Evolutionary conservation across 2,888 invertebrate species (phyloP).

Genomic region (Mimachlamys varia): DNA sequence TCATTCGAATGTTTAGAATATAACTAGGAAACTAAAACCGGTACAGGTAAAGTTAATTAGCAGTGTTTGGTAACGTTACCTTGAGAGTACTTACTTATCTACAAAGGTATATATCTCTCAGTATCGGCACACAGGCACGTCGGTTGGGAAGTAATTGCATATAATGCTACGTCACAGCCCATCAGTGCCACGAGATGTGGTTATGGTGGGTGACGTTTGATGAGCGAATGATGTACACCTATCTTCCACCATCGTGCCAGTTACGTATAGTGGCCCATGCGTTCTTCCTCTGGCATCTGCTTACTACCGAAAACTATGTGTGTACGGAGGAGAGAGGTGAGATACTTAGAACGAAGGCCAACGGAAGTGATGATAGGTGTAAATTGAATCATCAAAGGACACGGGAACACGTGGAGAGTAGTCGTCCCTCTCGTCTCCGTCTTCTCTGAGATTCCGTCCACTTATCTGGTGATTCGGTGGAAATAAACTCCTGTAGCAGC

Average conservation of each 20-base stretch:
- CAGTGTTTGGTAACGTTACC: no score
- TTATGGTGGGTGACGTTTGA: neutral
- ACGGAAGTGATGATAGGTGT: neutral
- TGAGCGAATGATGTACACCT: neutral
- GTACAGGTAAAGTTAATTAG: no score
- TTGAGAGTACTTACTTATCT: no score
- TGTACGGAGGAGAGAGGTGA: neutral
- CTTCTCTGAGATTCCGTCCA: neutral
- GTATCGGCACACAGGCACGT: neutral
- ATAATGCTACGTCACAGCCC: neutral
- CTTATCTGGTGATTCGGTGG: neutral
- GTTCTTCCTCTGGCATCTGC: neutral
- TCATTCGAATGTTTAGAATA: no score
- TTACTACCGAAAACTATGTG: slow-evolving; percentile 21
- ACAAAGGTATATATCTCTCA: neutral
- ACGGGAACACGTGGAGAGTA: neutral
- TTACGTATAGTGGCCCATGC: neutral
- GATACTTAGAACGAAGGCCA: neutral
- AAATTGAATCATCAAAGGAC: slow-evolving; percentile 24
- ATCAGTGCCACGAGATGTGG: neutral
- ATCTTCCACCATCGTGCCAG: neutral
- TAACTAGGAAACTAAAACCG: no score
- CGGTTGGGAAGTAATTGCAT: neutral
- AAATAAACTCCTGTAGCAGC: neutral
- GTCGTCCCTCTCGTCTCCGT: neutral